Base-by-base conservation (phyloP, 1,140 invertebrate genomes). In the Philotrypesis tridentata region DNA sequence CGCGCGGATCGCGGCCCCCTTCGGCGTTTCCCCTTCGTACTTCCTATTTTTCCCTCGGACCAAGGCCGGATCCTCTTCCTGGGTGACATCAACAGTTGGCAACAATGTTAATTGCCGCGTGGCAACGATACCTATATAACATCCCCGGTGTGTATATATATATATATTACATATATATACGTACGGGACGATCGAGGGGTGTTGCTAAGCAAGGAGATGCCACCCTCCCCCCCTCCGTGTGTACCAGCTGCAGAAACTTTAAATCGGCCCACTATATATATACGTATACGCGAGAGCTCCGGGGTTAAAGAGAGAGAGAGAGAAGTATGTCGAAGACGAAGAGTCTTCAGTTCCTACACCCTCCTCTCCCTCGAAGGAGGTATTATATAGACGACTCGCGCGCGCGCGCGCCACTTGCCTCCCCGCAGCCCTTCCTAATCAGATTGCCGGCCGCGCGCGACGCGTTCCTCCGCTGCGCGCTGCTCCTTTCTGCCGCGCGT, bases 351-450 rank as follows among this genome's bases (percentile, higher is more conserved):
- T 43, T 43, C 37, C 12, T 40, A 17, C 48, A 27, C 43, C 33
- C 11, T 48, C 23, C 71, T 33, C 31, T n/a, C 33, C 33, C 33
- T 43, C 12, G 23, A 9, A 65, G 23, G 9, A 27, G 61, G 27
- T 29, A 37, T n/a, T 23, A 71, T 43, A 68, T 14, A 33, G 67
- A 12, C 2, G 9, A 12, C n/a, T n/a, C n/a, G n/a, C n/a, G n/a
- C n/a, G n/a, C n/a, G n/a, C n/a, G n/a, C 71, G 71, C 71, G 40
- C 4, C 43, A 60, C 71, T 73, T 55, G 23, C 71, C 11, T 33
- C 12, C 67, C 83, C 85, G 74, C 82, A 82, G 83, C 82, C 85
- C 86, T 86, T 85, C 82, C 85, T 87, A 86, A 87, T 87, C 87
- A 86, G 86, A 87, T 88, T 80, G 23, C 25, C 40, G 23, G n/a